Percentiles rank a stretch among this genome's conserved stretches.
Evolutionary conservation across 2,113 vertebrate genomes (phyloP).

Genomic region (Macrotus californicus): DNA sequence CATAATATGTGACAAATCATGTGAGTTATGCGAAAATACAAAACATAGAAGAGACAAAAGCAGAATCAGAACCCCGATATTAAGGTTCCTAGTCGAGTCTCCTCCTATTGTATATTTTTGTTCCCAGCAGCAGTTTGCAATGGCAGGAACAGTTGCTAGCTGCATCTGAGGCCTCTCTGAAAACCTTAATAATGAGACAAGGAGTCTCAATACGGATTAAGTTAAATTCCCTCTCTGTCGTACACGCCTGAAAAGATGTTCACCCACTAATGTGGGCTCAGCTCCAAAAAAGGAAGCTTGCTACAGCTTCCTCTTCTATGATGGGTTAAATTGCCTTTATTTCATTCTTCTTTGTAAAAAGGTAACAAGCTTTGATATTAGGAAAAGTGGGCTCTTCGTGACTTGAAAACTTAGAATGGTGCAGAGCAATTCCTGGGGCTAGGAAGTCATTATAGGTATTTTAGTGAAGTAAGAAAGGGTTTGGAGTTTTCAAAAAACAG

Average conservation of each 20-base stretch:
- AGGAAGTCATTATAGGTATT: background rate
- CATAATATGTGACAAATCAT: background rate
- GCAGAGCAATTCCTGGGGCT: background rate
- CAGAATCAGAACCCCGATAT: background rate
- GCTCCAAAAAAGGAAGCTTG: background rate
- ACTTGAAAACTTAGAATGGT: background rate
- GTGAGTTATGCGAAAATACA: background rate
- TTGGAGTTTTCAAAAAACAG: background rate
- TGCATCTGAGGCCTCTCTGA: background rate
- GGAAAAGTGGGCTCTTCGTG: background rate
- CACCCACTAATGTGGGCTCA: background rate
- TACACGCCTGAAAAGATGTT: background rate
- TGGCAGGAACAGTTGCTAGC: background rate
- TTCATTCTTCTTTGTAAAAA: background rate
- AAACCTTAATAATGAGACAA: background rate
- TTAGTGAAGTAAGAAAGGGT: background rate
- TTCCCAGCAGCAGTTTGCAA: background rate
- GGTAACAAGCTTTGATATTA: background rate
- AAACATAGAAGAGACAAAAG: background rate
- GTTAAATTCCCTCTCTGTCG: background rate
- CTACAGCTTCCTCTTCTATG: background rate
- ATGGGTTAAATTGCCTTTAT: background rate
- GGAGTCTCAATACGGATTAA: background rate
- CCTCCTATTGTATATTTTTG: background rate
- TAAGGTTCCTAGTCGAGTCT: background rate